Conservation (phyloP, 2,888 invertebrate species). For the Julus scanicus region DNA sequence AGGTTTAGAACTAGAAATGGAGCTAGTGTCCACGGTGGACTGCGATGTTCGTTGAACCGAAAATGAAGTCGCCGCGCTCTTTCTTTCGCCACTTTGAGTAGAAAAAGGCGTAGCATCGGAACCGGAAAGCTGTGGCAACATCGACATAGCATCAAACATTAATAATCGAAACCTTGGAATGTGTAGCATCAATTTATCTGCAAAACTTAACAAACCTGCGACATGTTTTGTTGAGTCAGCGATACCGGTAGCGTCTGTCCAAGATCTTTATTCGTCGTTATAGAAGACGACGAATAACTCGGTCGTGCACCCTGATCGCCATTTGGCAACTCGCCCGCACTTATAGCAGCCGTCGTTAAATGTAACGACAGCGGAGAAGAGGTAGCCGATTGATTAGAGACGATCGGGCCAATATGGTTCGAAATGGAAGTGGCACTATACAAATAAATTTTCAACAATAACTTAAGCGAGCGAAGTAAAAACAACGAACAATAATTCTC, state of each 20-base stretch:
- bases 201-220: background rate
- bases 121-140: background rate
- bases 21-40: background rate
- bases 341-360: background rate
- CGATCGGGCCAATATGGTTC: background rate
- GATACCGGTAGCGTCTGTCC: background rate
- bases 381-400: conserved; percentile 26
- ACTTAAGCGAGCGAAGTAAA: no score
- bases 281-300: background rate
- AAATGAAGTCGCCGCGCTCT: background rate
- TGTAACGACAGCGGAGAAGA: background rate
- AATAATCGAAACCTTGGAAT: no score
- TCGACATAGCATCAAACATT: no score
- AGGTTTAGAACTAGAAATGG: background rate
- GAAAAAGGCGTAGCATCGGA: background rate
- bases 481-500: no score
- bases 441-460: background rate
- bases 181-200: no score
- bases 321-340: background rate
- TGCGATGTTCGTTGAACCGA: background rate
- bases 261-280: conserved; percentile 21
- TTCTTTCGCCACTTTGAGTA: background rate
- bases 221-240: conserved; percentile 36
- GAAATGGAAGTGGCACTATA: conserved; percentile 41
- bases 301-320: background rate